Evolutionary conservation across 2,797 vertebrate genomes (phyloP).

Genomic region (Gouania willdenowi): DNA sequence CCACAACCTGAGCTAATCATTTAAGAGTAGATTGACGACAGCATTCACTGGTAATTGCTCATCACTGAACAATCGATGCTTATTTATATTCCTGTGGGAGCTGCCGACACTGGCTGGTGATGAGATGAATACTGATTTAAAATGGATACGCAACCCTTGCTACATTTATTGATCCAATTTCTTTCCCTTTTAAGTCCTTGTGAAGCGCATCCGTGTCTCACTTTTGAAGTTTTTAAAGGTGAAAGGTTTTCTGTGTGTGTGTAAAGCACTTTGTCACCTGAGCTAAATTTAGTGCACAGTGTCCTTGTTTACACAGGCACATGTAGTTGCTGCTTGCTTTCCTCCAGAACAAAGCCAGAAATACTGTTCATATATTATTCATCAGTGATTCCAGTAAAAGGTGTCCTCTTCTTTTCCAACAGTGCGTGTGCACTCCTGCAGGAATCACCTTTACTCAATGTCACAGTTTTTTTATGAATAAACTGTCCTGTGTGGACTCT

Average conservation of each 20-base stretch:
- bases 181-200: not conserved
- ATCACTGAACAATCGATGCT: not conserved
- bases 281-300: conserved; percentile 13
- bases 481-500: too few species aligned
- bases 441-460: too few species aligned
- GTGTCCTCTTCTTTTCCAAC: not conserved
- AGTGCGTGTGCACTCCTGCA: too few species aligned
- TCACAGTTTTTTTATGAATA: not conserved
- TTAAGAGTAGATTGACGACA: not conserved
- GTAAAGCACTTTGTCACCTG: not conserved
- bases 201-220: not conserved
- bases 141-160: not conserved
- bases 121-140: not conserved
- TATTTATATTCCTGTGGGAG: not conserved
- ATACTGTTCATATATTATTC: conserved; percentile 41
- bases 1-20: not conserved
- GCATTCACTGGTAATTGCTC: not conserved
- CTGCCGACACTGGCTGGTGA: not conserved
- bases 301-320: conserved; percentile 1
- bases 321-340: conserved; percentile 11
- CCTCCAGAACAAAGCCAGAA: conserved; percentile 21
- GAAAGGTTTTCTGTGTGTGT: not conserved
- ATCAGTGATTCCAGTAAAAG: conserved; percentile 6
- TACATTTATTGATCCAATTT: not conserved
- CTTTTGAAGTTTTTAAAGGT: not conserved